Evolutionary conservation across 2,113 vertebrate species (phyloP), one percentile per base, ranked within the genome.

Genomic region (Phoenicopterus ruber): DNA sequence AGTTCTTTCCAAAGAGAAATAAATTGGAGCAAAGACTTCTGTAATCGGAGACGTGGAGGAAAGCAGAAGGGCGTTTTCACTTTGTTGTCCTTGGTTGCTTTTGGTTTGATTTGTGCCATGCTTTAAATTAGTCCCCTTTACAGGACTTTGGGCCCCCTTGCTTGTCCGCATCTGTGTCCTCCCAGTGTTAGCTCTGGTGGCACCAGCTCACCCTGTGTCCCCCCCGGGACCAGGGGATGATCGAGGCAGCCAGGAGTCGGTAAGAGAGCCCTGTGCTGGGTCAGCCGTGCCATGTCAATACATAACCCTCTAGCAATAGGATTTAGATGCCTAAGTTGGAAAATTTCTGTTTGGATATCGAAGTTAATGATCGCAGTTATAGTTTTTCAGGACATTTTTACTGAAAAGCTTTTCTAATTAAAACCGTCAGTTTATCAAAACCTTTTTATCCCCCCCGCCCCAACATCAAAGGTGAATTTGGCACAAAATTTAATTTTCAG

Each of bases 1-100:
- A 86, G 61, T 94, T 93, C 73, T 96, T 97, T 97, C 97, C 97
- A 89, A 90, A 95, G 93, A 84, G 86, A 91, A 96, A 91, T 85
- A 88, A 97, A 86, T 31, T 92, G 59, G 40, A 95, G 87, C 77
- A 90, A 73, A 91, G 88, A 59, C 46, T 57, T 66, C 52, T 90
- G 93, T 87, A 95, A 97, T 69, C 1, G 17, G 96, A 96, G 93
- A 94, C 5, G 5, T 24, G 19, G 65, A 95, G 40, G 86, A 91
- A 95, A 87, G 66, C 90, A 93, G 89, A 85, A 90, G 70, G 84
- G 92, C 2, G 70, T 96, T 95, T 96, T 95, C 79, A 72, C 1
- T 95, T 91, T 72, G 57, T 82, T 94, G 70, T 93, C 78, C 70
- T 84, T 82, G 83, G 65, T 91, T 93, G 86, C 54, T 84, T 96